Base-by-base conservation (phyloP, 2,113 vertebrate genomes). In the Nesoenas mayeri region DNA sequence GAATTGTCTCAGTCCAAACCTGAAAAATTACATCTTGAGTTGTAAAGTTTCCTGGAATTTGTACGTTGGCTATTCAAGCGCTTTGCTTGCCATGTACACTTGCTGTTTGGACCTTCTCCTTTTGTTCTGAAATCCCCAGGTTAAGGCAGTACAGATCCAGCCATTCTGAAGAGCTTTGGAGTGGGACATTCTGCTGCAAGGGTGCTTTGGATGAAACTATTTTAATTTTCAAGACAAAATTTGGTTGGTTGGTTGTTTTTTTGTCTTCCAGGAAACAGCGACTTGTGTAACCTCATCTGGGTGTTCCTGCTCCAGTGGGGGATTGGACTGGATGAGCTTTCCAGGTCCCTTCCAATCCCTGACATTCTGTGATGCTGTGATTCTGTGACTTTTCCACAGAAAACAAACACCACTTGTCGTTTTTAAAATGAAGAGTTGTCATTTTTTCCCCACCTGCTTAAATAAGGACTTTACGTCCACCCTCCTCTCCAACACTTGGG, bases 121-220 rank as follows among this genome's bases (percentile, higher is more conserved):
- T 47, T 79, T 13, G 12, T 64, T 2, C 7, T 21, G 31, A 16
- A 79, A 20, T 36, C 34, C 2, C 28, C 29, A 40, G 5, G 38
- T 42, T 50, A 34, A 24, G 34, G 20, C 12, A 75, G 61, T 22
- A 38, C 53, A 18, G 38, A 66, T 54, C 31, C 71, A 70, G 34
- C 4, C 0, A 0, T 62, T 71, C 70, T 32, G 26, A 67, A 65
- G 26, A 17, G 18, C 17, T 87, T n/a, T n/a, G 17, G 72, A 2
- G 1, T 65, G 32, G 32, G 25, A 13, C 18, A 50, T 31, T 12
- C 19, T 36, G 51, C 66, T 38, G 14, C 20, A 73, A 11, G 9
- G 26, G 9, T 24, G 34, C 40, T 75, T 82, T 38, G 47, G 40
- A 15, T 13, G 24, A 16, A 75, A 53, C 5, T 16, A n/a, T 44